Base-by-base conservation (phyloP, 2,797 vertebrate genomes). In the Coregonus ussuriensis region DNA sequence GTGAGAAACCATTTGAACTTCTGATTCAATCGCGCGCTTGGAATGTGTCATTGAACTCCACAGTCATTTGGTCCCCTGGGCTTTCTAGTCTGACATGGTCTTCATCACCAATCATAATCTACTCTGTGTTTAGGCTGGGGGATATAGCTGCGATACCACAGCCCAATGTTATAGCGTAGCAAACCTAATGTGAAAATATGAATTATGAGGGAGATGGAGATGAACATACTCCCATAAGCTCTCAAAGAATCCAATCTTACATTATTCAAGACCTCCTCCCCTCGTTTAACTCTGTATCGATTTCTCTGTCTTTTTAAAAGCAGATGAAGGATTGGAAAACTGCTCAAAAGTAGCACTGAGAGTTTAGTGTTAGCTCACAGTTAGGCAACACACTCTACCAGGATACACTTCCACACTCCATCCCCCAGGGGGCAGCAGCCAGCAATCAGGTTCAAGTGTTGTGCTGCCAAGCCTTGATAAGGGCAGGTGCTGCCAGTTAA, bases 201-300 rank as follows among this genome's bases (percentile, higher is more conserved):
- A 68, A 33, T 33, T 68, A 68, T 18, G 66, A 68, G 21, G 14
- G 33, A 35, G 31, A 68, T 68, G 66, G 66, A 35, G 31, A 67
- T 67, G 31, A 15, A 35, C 31, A 68, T 6, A 33, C 31, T 33
- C 29, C 31, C 31, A 41, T 41, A 56, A 62, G n/a, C 65, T 67
- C 66, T 6, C 4, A 29, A 14, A 33, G 65, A 29, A 16, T 67
- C 25, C 29, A 67, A 67, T 77, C 33, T 16, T 74, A 74, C 4
- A 7, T 35, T 37, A 77, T 73, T 41, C 69, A 53, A 67, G 13
- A 68, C 66, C 66, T 63, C 59, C 18, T 68, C 29, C 47, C 74
- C 67, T 37, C 11, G 65, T 63, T 25, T 56, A 54, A 52, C 53
- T 74, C 63, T 62, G 31, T 67, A 67, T 68, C 3, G 21, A 56